A percentile compares a stretch with the other conserved stretches of the same genome.
Conservation (phyloP, 2,113 vertebrate genomes). For the Tichodroma muraria region DNA sequence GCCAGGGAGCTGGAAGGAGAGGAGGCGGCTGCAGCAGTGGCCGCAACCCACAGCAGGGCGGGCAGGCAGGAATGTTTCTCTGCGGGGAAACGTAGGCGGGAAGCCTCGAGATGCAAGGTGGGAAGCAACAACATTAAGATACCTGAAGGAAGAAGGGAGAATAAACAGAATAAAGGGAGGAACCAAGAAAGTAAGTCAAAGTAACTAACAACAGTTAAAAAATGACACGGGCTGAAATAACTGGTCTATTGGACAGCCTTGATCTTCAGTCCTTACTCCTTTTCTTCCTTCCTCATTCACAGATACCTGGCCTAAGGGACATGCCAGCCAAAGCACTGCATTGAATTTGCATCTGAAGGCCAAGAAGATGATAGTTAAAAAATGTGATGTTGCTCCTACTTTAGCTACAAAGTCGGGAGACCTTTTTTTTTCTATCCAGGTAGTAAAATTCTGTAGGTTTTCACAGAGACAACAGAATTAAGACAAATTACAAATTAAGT, state of each 20-base stretch:
- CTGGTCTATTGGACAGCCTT: rapidly evolving
- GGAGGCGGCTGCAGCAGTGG: not conserved
- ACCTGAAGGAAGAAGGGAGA: not conserved
- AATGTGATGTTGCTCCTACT: not conserved
- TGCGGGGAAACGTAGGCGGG: not conserved
- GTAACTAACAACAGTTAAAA: not conserved
- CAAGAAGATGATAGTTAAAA: not conserved
- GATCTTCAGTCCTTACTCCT: not conserved
- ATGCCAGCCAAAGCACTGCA: rapidly evolving
- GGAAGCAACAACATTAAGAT: not conserved
- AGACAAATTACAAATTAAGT: not conserved
- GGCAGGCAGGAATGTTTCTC: not conserved
- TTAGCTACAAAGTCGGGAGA: not conserved
- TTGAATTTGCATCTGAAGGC: not conserved
- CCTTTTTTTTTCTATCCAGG: not conserved
- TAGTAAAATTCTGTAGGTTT: not conserved
- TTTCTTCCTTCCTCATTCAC: not conserved
- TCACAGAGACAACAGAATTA: rapidly evolving
- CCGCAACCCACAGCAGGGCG: rapidly evolving
- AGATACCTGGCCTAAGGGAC: not conserved
- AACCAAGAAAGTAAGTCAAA: not conserved
- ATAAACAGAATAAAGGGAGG: not conserved
- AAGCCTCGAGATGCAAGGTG: too few relatives aligned
- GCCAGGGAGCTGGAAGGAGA: not conserved
- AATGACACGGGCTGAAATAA: not conserved